These are phyloP conservation scores for Leptodactylus fallax DNA, from an alignment of 2,797 vertebrate species.

Conservation along the genomic window DNA sequence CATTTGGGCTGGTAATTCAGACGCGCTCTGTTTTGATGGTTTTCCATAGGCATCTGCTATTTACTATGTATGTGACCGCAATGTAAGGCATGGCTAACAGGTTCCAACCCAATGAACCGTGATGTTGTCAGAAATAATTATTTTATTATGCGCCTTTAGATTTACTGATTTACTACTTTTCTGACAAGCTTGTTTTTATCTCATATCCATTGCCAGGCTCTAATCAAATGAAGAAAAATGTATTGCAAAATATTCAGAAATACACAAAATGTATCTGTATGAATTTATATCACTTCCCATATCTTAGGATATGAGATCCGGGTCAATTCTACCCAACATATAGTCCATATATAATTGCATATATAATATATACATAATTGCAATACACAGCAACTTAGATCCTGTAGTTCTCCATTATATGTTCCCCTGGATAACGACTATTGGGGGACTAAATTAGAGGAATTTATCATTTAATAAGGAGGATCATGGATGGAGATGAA, in stretches of 20 bases:
- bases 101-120: not conserved
- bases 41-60: not conserved
- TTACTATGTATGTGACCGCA: conserved; percentile 5
- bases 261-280: not conserved
- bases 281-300: too few species aligned
- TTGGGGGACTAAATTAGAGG: too few species aligned
- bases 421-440: too few species aligned
- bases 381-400: too few species aligned
- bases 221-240: not conserved
- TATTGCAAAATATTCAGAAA: not conserved
- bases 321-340: too few species aligned
- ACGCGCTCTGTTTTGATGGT: not conserved
- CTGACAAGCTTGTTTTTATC: not conserved
- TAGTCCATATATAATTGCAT: too few species aligned
- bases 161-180: not conserved
- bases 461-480: too few species aligned
- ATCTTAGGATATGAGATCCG: too few species aligned
- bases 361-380: too few species aligned
- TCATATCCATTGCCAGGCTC: too few species aligned
- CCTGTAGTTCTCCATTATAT: too few species aligned
- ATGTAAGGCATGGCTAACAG: not conserved
- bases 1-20: not conserved
- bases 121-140: not conserved
- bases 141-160: not conserved
- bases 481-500: too few species aligned